Conservation (phyloP, 1,140 invertebrate species). For the Drosophila pachea region DNA sequence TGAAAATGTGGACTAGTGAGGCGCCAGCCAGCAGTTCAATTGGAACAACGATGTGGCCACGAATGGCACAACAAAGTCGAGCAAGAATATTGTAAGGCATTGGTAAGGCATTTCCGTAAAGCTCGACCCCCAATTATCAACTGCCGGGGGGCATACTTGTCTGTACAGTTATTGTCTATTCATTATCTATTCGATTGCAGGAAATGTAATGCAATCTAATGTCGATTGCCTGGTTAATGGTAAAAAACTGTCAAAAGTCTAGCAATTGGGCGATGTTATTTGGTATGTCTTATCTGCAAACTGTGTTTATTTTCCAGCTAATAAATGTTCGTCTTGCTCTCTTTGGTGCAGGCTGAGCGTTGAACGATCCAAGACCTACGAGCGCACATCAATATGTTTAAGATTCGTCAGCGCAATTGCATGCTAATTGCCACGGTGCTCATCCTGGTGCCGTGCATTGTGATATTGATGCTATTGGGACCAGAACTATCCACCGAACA, state of each 20-base stretch:
- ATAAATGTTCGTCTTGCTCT: too few relatives aligned
- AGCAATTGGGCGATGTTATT: slow-evolving; percentile 2
- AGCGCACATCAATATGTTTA: slow-evolving; percentile 53
- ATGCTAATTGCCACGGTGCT: slow-evolving; percentile 80
- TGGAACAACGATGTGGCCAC: slow-evolving; percentile 23
- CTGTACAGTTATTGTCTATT: too few relatives aligned
- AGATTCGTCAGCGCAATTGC: slow-evolving; percentile 79
- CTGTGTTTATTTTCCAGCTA: too few relatives aligned
- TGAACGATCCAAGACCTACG: slow-evolving; percentile 1
- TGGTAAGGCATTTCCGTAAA: slow-evolving; percentile 6
- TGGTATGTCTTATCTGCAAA: slow-evolving; percentile 18
- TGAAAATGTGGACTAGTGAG: slow-evolving; percentile 19
- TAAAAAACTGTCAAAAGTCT: background rate
- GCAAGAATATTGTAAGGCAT: slow-evolving; percentile 11
- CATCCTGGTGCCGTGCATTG: slow-evolving; percentile 80
- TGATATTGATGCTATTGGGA: slow-evolving; percentile 79
- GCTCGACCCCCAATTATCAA: background rate
- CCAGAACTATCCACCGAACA: slow-evolving; percentile 83
- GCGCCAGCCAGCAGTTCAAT: slow-evolving; percentile 26
- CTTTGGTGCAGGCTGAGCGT: slow-evolving; percentile 2
- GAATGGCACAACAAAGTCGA: slow-evolving; percentile 32
- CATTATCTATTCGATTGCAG: background rate
- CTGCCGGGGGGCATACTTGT: too few relatives aligned
- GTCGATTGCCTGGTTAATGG: background rate
- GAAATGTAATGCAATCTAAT: background rate